Base-by-base conservation (phyloP, 1,140 invertebrate genomes). In the Lepidurus arcticus region DNA sequence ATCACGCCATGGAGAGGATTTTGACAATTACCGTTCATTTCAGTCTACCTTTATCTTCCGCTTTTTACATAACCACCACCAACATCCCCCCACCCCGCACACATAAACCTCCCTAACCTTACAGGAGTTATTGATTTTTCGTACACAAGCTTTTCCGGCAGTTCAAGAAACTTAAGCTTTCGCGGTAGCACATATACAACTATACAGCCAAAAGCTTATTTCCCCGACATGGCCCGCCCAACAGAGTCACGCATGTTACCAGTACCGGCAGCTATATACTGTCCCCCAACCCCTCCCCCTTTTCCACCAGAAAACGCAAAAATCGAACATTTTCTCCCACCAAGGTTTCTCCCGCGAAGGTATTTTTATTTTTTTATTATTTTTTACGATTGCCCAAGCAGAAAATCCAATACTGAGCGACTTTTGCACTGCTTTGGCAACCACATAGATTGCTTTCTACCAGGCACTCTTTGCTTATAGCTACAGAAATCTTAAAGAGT, bases 371-470 rank as follows among this genome's bases (percentile, higher is more conserved):
- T n/a, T 21, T 65, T 65, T 65, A n/a, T 65, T n/a, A n/a, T 65
- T 21, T 65, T 65, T 65, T 65, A 65, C 53, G 53, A 65, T 65
- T 65, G 53, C 53, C 53, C 53, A 21, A 65, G 53, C 53, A 65
- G 53, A 65, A 65, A 21, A 65, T 21, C 53, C 53, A 65, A 65
- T 65, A 65, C 21, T 65, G 53, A 65, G 53, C 53, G 53, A 65
- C 53, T 65, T 65, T 65, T 9, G 53, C 53, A 65, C 53, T 65
- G 53, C 53, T 65, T 65, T 65, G 53, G 53, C 53, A 65, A 65
- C 53, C 53, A 65, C 7, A 21, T 65, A 65, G 16, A 65, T 65
- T 65, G 53, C 53, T 65, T 65, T 65, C 21, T 65, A 13, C 7
- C 7, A 21, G 53, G 53, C 53, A 5, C 53, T 65, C 21, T 21